Base-by-base conservation (phyloP, 2,888 invertebrate genomes). In the Megamerina dolium region DNA sequence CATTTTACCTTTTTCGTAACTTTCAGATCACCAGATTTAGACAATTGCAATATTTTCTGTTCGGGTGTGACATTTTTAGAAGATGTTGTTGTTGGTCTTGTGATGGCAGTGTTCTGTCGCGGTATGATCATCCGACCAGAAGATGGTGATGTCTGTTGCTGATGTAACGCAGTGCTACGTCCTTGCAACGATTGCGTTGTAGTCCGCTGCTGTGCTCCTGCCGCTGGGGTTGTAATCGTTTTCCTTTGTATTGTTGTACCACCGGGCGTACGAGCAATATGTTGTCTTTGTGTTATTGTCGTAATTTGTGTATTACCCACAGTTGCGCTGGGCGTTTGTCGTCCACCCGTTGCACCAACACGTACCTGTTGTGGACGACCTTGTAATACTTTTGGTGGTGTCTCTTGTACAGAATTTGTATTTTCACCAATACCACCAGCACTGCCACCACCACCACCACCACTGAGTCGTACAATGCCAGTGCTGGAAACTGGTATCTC, bases 1-100 rank as follows among this genome's bases (percentile, higher is more conserved):
- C 57, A 68, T 68, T n/a, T n/a, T n/a, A 68, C 60, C 63, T 61
- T 76, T 57, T 59, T 75, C 53, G 66, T 75, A 51, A 63, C 76
- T 63, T 63, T 76, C 59, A 56, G 70, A 66, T 66, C 77, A 53
- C 55, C 77, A 57, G 63, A 75, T 60, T 75, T 76, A 1, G 77
- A 75, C 1, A 76, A 68, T 19, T 76, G 74, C 6, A 70, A 47
- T 20, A 70, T 71, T 57, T 70, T 71, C 44, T 72, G 69, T 43
- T 71, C 71, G 0, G 71, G 70, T 9, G 70, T 69, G 14, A 68
- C 63, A 21, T 55, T 59, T 34, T 68, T 64, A 42, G 37, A 44
- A 37, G 20, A 39, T 6, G 31, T 20, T 41, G 41, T 48, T 41
- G n/a, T 46, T 48, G 12, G 39, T 38, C 37, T 48, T 38, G 51